Percentiles rank a stretch among this genome's conserved stretches.
Conservation (phyloP, 2,888 invertebrate genomes). For the Tetragnatha montana region DNA sequence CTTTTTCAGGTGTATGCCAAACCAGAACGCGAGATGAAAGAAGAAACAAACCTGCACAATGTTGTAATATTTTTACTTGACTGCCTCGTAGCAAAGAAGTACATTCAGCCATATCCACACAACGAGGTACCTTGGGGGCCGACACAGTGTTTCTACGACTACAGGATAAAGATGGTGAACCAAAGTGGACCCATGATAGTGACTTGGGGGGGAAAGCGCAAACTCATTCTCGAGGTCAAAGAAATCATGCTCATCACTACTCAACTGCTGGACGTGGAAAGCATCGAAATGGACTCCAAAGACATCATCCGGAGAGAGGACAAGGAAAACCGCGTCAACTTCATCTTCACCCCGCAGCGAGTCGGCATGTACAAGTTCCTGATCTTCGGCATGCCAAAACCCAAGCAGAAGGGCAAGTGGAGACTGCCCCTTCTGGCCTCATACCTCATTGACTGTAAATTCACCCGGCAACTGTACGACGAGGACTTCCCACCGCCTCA, state of each 20-base stretch:
- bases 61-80: conserved; percentile 74
- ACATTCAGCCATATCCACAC: conserved; percentile 73
- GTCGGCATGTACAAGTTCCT: conserved; percentile 73
- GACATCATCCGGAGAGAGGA: conserved; percentile 72
- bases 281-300: conserved; percentile 73
- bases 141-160: conserved; percentile 74
- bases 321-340: conserved; percentile 71
- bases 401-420: conserved; percentile 73
- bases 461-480: conserved; percentile 69
- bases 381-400: conserved; percentile 73
- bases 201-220: conserved; percentile 74
- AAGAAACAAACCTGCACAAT: conserved; percentile 73
- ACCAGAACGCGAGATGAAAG: conserved; percentile 73
- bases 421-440: conserved; percentile 73
- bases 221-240: conserved; percentile 72
- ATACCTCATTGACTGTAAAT: conserved; percentile 73
- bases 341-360: conserved; percentile 72
- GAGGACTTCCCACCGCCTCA: conserved; percentile 69
- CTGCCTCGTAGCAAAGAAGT: conserved; percentile 73
- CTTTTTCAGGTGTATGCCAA: conserved; percentile 73
- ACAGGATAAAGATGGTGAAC: conserved; percentile 73
- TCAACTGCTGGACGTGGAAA: conserved; percentile 72
- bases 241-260: conserved; percentile 73
- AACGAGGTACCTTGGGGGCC: conserved; percentile 75
- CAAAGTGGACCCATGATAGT: conserved; percentile 73